These are phyloP conservation scores for Scaeva pyrastri DNA, from an alignment of 2,888 invertebrate genomes.

Conservation along the genomic window DNA sequence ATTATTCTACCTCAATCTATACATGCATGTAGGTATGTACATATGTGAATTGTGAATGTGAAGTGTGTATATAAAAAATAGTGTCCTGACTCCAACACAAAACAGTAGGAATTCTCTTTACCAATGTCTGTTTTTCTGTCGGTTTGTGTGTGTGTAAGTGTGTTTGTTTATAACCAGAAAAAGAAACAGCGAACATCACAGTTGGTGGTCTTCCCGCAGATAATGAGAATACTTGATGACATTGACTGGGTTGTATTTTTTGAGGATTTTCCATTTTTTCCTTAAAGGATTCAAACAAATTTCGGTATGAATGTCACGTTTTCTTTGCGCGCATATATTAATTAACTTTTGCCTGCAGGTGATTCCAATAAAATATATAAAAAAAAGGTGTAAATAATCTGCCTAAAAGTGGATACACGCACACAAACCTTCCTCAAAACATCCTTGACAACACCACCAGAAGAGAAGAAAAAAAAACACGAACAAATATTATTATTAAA, in stretches of 20 bases:
- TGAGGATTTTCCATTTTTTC: not conserved
- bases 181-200: slow-evolving; percentile 36
- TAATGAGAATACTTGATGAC: slow-evolving; percentile 57
- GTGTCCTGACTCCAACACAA: slow-evolving; percentile 34
- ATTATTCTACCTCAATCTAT: slow-evolving; percentile 27
- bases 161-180: slow-evolving; percentile 5
- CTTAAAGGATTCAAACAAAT: slow-evolving; percentile 2
- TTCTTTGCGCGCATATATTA: slow-evolving; percentile 33
- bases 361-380: slow-evolving; percentile 52
- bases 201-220: slow-evolving; percentile 56
- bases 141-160: not conserved
- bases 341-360: slow-evolving; percentile 61
- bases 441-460: not conserved
- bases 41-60: not conserved
- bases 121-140: no score
- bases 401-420: slow-evolving; percentile 24
- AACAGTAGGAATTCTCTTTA: slow-evolving; percentile 25
- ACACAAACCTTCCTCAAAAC: slow-evolving; percentile 6
- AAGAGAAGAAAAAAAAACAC: no score
- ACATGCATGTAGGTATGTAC: not conserved
- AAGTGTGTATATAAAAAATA: not conserved
- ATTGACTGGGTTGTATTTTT: slow-evolving; percentile 15
- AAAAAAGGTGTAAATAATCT: slow-evolving; percentile 70
- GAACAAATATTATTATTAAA: slow-evolving; percentile 41
- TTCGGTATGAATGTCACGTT: slow-evolving; percentile 71